These are phyloP conservation scores for Heliconius congener DNA, from an alignment of 1,140 invertebrate species.

Conservation along the genomic window DNA sequence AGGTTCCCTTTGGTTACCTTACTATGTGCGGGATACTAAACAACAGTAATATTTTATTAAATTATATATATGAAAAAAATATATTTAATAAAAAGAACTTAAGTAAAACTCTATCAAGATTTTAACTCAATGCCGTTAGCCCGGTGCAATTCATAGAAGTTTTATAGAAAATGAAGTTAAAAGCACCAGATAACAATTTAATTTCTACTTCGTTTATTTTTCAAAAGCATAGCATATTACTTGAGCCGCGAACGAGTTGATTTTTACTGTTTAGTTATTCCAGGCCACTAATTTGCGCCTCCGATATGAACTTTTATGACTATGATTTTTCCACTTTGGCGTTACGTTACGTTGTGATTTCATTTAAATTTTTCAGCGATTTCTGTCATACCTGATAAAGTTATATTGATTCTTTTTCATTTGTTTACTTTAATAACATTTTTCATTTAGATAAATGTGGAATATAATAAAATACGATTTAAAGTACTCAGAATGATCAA, in stretches of 20 bases:
- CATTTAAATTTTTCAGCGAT: background rate
- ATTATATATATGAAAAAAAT: no score
- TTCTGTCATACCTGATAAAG: background rate
- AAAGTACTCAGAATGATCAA: no score
- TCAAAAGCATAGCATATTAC: conserved; percentile 22
- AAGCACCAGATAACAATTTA: conserved; percentile 13
- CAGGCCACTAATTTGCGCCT: conserved; percentile 30
- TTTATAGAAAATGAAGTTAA: background rate
- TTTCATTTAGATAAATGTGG: no score
- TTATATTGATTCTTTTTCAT: background rate
- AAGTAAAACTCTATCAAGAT: background rate
- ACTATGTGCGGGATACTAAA: no score
- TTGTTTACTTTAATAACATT: background rate
- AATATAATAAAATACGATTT: no score
- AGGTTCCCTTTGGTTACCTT: no score
- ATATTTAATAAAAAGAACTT: no score
- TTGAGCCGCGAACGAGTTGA: conserved; percentile 25
- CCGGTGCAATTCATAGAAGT: background rate
- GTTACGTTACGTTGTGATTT: background rate
- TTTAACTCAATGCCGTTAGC: background rate
- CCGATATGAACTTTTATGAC: conserved; percentile 29
- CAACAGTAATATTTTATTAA: no score
- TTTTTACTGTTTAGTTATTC: conserved; percentile 37
- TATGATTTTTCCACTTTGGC: conserved; percentile 28
- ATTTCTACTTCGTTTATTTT: conserved; percentile 16